Conservation (phyloP, 2,888 invertebrate genomes). For the Palloptera scutellata region DNA sequence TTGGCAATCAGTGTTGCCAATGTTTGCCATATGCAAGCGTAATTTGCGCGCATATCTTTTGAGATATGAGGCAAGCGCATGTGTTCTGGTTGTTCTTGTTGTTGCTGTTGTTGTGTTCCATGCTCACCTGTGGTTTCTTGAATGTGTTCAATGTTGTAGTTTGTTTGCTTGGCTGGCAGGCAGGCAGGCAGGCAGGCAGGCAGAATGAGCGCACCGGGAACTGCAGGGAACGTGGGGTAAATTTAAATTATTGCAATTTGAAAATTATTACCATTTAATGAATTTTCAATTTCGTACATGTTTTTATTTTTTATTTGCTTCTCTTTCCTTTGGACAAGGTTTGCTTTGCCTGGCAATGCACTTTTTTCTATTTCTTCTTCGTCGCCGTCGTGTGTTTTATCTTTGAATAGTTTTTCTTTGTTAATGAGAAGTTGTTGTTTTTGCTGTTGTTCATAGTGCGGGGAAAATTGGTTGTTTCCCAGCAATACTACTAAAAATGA, state of each 20-base stretch:
- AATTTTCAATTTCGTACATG: conserved; percentile 40
- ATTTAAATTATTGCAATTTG: conserved; percentile 49
- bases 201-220: neutral
- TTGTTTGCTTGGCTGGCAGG: too few species aligned
- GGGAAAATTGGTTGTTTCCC: too few species aligned
- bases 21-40: conserved; percentile 17
- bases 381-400: neutral
- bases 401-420: too few species aligned
- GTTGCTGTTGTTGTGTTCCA: conserved; percentile 3
- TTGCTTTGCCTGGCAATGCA: too few species aligned
- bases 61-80: conserved; percentile 23
- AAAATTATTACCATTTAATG: conserved; percentile 51
- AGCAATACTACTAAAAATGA: too few species aligned
- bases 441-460: conserved; percentile 23
- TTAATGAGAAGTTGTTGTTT: too few species aligned
- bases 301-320: conserved; percentile 32
- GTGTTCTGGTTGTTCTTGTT: neutral
- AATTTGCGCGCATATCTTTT: conserved; percentile 17
- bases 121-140: conserved; percentile 18
- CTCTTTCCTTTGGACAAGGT: too few species aligned
- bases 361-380: too few species aligned
- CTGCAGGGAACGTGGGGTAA: conserved; percentile 22
- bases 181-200: too few species aligned
- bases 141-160: conserved; percentile 10
- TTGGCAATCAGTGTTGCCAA: conserved; percentile 33